phyloP scores from a whole-genome alignment of 1,140 invertebrate genomes.

The Nebria ingens region DNA sequence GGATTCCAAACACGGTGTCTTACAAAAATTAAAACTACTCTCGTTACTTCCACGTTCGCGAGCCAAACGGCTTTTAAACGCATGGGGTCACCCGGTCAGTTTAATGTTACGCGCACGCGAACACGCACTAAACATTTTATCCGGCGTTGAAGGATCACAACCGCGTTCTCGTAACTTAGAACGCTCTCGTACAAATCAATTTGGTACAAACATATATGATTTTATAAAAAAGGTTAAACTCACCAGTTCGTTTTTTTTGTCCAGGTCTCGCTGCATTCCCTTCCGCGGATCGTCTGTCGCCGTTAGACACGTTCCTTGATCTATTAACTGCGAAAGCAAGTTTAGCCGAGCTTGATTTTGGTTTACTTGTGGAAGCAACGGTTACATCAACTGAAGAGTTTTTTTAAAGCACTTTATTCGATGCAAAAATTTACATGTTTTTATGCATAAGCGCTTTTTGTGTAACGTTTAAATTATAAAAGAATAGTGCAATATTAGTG shows the following conservation, averaged over 20 bases:
- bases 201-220: neutral
- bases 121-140: conserved; percentile 65
- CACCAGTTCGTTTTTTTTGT: neutral
- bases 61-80: conserved; percentile 61
- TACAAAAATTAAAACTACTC: conserved; percentile 60
- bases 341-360: conserved; percentile 69
- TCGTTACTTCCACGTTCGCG: conserved; percentile 61
- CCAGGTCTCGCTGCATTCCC: conserved; percentile 57
- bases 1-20: conserved; percentile 50
- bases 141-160: conserved; percentile 38
- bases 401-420: conserved; percentile 22
- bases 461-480: too few relatives aligned
- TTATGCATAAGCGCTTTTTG: too few relatives aligned
- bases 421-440: too few relatives aligned
- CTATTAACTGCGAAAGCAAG: conserved; percentile 76
- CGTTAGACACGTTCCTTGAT: conserved; percentile 73
- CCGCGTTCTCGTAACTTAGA: neutral
- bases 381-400: conserved; percentile 48
- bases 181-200: conserved; percentile 2
- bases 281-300: conserved; percentile 60
- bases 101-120: conserved; percentile 65
- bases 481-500: too few relatives aligned
- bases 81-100: conserved; percentile 67
- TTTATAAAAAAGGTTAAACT: neutral
- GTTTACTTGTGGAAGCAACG: conserved; percentile 69